Evolutionary conservation across 2,888 invertebrate genomes (phyloP).

Genomic region (Argyresthia goedartella): DNA sequence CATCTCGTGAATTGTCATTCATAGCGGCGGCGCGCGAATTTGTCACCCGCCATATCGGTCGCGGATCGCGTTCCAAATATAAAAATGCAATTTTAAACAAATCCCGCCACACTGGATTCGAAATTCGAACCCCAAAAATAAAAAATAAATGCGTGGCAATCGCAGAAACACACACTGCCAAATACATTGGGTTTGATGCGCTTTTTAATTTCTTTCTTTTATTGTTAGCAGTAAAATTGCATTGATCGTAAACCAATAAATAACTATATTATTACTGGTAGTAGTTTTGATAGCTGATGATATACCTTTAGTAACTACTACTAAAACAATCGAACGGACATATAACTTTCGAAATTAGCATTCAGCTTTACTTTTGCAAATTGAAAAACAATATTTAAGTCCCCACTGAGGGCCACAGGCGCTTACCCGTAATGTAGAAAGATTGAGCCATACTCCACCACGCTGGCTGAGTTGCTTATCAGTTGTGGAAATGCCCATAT

Average conservation of each 20-base stretch:
- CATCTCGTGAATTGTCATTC: constrained; percentile 71
- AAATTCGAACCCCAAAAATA: constrained; percentile 57
- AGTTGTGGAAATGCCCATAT: too few relatives aligned
- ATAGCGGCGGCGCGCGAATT: constrained; percentile 64
- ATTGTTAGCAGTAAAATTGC: neutral
- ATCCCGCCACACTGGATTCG: constrained; percentile 27
- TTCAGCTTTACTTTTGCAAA: too few relatives aligned
- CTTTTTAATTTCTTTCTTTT: neutral
- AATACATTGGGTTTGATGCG: neutral
- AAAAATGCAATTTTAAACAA: constrained; percentile 71
- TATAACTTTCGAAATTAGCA: too few relatives aligned
- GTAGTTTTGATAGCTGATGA: too few relatives aligned
- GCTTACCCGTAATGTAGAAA: too few relatives aligned
- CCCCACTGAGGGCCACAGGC: too few relatives aligned
- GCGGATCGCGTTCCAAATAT: constrained; percentile 65
- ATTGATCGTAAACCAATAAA: constrained; percentile 14
- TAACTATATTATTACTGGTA: too few relatives aligned
- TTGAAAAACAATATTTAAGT: too few relatives aligned
- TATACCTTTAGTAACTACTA: too few relatives aligned
- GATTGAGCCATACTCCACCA: too few relatives aligned
- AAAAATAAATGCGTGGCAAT: constrained; percentile 54
- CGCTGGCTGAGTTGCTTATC: too few relatives aligned
- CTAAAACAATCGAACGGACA: too few relatives aligned
- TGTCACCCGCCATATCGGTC: constrained; percentile 60
- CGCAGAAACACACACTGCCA: constrained; percentile 10